Evolutionary conservation across 1,140 invertebrate species (phyloP).

Genomic region (Leucophenga varia): DNA sequence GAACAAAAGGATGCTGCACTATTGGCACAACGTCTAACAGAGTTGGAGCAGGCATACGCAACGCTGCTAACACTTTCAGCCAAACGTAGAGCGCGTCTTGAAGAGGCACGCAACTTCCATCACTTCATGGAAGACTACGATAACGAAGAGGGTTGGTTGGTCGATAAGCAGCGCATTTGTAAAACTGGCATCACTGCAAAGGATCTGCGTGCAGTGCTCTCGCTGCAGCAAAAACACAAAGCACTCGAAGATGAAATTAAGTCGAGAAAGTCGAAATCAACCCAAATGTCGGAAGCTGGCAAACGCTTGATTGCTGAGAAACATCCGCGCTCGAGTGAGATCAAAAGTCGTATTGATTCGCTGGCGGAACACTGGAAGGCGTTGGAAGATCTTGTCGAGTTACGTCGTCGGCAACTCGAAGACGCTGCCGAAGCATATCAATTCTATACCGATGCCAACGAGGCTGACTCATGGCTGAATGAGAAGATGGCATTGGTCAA

Average conservation of each 20-base stretch:
- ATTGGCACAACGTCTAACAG: slow-evolving; percentile 69
- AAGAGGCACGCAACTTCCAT: slow-evolving; percentile 90
- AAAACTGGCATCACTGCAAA: slow-evolving; percentile 88
- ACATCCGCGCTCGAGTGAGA: slow-evolving; percentile 76
- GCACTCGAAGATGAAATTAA: slow-evolving; percentile 91
- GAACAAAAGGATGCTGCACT: slow-evolving; percentile 65
- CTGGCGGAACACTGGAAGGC: slow-evolving; percentile 83
- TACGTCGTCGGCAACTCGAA: slow-evolving; percentile 81
- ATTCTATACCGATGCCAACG: slow-evolving; percentile 96
- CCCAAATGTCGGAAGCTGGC: slow-evolving; percentile 74
- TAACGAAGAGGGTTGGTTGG: slow-evolving; percentile 90
- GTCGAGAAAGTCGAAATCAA: slow-evolving; percentile 76
- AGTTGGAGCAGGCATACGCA: slow-evolving; percentile 72
- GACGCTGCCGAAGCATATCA: slow-evolving; percentile 93
- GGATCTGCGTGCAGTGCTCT: slow-evolving; percentile 86
- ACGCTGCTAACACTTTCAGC: slow-evolving; percentile 66
- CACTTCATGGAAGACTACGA: slow-evolving; percentile 94
- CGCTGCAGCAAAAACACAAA: slow-evolving; percentile 93
- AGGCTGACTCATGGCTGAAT: slow-evolving; percentile 96
- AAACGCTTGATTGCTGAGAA: slow-evolving; percentile 73
- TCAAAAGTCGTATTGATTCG: slow-evolving; percentile 75
- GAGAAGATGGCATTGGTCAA: slow-evolving; percentile 87
- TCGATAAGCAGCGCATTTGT: slow-evolving; percentile 90
- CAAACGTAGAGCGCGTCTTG: slow-evolving; percentile 76
- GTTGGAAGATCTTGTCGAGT: slow-evolving; percentile 79